Percentiles rank a stretch among this genome's conserved stretches.
Evolutionary conservation across 2,113 vertebrate genomes (phyloP).

Genomic region (Mormoops blainvillei): DNA sequence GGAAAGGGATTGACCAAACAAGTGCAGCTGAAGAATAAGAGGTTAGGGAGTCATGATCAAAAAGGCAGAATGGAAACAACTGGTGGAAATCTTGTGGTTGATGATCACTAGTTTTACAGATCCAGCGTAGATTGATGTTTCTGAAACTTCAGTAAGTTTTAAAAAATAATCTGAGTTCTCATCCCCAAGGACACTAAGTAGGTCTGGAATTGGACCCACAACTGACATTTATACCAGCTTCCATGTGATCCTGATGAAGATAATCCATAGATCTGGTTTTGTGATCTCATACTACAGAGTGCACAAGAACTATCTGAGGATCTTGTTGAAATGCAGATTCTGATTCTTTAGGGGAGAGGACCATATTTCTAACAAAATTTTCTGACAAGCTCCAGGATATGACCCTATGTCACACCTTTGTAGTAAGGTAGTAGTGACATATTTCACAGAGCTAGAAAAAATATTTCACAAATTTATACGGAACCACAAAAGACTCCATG

Average conservation of each 20-base stretch:
- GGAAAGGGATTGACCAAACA: neutral
- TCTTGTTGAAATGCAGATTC: neutral
- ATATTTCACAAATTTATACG: too few relatives aligned
- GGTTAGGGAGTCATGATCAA: neutral
- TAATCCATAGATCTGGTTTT: neutral
- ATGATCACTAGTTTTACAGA: neutral
- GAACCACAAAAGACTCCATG: too few relatives aligned
- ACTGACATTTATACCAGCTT: neutral
- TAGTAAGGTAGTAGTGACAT: neutral
- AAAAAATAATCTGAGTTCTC: neutral
- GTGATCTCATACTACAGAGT: neutral
- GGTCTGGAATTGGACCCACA: neutral
- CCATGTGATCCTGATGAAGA: neutral
- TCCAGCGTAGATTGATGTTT: neutral
- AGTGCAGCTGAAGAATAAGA: neutral
- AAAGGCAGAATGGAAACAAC: neutral
- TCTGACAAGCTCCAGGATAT: neutral
- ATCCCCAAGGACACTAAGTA: neutral
- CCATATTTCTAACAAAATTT: neutral
- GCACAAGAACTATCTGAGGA: neutral
- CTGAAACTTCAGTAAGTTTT: neutral
- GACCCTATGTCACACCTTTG: neutral
- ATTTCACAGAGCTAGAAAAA: too few relatives aligned
- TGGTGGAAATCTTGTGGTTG: neutral
- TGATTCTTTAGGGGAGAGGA: neutral